Base-by-base conservation (phyloP, 1,140 invertebrate genomes). In the Drosophila ogumai region DNA sequence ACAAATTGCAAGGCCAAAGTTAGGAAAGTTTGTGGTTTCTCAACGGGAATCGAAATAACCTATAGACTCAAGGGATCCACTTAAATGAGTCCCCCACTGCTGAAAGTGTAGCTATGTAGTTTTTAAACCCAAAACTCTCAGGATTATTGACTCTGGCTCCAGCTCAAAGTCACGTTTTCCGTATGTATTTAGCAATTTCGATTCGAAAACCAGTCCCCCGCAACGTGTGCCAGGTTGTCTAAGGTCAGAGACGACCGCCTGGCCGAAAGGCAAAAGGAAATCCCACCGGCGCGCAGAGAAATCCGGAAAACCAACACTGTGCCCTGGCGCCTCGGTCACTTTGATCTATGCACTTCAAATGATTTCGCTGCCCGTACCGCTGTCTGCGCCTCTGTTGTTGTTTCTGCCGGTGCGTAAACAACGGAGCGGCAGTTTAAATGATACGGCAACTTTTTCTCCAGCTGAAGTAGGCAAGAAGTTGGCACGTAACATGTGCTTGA, bases 261-360 rank as follows among this genome's bases (percentile, higher is more conserved):
- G 68, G 74, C 73, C 76, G 46, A 74, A 78, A 67, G 80, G 58
- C 38, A 43, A 49, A 59, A 22, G 47, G 40, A 66, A 75, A 69
- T 57, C 54, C 47, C 34, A 44, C 13, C 54, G 38, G 46, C 67
- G 32, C 36, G 46, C 61, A 49, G 67, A 64, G 60, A 81, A 74
- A 86, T 86, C 56, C 32, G 58, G 56, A 75, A 66, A 38, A 60
- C 44, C 73, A 77, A 78, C 75, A 61, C 64, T 55, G 25, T 52
- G 46, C 44, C 55, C 64, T 79, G 82, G 84, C 82, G 82, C 82
- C 85, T 84, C 84, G 80, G 80, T 80, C 80, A 82, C 82, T 87
- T 87, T 87, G 82, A 87, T 87, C 82, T 87, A 67, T 79, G 82
- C 84, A 87, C 82, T 87, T 87, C 82, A 87, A 87, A 87, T 87